Evolutionary conservation across 2,113 vertebrate genomes (phyloP).

Genomic region (Hydrochoerus hydrochaeris): DNA sequence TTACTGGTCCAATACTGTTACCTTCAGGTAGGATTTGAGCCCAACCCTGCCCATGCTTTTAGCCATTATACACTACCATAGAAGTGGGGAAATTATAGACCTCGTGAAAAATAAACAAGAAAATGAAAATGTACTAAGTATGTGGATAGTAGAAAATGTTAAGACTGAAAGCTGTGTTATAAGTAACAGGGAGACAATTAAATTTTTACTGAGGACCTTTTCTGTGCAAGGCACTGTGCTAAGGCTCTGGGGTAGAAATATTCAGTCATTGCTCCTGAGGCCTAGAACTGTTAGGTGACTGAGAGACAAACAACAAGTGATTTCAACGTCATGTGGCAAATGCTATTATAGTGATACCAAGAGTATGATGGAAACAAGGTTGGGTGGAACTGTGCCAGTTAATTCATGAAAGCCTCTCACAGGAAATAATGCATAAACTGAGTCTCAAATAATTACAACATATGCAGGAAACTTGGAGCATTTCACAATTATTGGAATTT

Average conservation of each 20-base stretch:
- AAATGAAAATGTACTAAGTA: neutral
- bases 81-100: neutral
- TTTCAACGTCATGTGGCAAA: neutral
- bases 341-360: neutral
- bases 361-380: neutral
- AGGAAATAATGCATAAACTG: neutral
- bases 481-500: neutral
- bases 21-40: slow-evolving; percentile 21
- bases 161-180: neutral
- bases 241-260: neutral
- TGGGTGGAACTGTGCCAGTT: neutral
- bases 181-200: slow-evolving; percentile 18
- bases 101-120: neutral
- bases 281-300: neutral
- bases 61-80: neutral
- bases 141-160: slow-evolving; percentile 40
- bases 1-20: slow-evolving; percentile 2
- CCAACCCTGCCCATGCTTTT: neutral
- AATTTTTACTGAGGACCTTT: slow-evolving; percentile 40
- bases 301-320: neutral
- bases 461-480: slow-evolving; percentile 3
- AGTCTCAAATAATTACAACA: neutral
- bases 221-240: neutral
- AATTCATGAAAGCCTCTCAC: neutral
- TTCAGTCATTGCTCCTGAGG: too few species aligned